Percentiles rank a stretch among this genome's conserved stretches.
Conservation (phyloP, 2,888 invertebrate species). For the Parnassius apollo region DNA sequence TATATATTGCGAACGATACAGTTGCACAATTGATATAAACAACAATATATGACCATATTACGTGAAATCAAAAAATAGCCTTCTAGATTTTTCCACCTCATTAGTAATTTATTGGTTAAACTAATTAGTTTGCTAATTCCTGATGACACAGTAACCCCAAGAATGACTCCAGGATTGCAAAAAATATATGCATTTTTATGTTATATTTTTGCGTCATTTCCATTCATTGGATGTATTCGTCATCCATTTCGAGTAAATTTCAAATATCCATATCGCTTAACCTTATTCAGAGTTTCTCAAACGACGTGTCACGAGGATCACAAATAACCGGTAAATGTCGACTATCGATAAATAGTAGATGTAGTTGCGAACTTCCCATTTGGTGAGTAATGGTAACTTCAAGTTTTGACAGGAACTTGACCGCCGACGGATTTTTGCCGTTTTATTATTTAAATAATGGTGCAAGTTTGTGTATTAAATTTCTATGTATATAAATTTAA, state of each 20-base stretch:
- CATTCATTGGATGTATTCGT: neutral
- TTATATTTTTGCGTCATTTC: conserved; percentile 5
- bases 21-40: conserved; percentile 3
- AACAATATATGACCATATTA: neutral
- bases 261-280: neutral
- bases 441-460: too few species aligned
- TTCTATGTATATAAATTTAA: too few species aligned
- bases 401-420: too few species aligned
- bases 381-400: too few species aligned
- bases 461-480: too few species aligned
- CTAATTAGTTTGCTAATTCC: conserved; percentile 4
- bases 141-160: conserved; percentile 1
- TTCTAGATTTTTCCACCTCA: neutral
- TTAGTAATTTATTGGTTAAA: conserved; percentile 2
- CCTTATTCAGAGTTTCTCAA: conserved; percentile 1
- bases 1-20: neutral
- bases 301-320: neutral
- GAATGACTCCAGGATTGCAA: neutral
- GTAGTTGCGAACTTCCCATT: too few species aligned
- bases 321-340: neutral
- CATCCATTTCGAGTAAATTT: too few species aligned
- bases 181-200: neutral
- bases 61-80: neutral
- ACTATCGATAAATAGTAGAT: neutral
- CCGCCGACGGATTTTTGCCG: too few species aligned